A percentile compares a stretch with the other conserved stretches of the same genome.
These are phyloP conservation scores for Tiliacea citrago DNA, from an alignment of 2,888 invertebrate genomes.

Conservation along the genomic window DNA sequence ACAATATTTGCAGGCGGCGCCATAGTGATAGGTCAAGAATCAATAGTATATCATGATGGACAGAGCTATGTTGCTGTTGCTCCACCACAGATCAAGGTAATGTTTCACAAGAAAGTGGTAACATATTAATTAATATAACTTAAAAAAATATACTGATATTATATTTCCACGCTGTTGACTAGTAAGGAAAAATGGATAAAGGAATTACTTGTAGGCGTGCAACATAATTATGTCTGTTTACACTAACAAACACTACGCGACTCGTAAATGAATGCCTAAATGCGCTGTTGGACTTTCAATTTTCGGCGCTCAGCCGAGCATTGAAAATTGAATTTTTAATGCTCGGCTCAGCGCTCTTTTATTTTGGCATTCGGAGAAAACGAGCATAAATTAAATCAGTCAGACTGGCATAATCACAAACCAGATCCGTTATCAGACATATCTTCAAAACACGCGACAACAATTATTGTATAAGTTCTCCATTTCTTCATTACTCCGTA, in stretches of 20 bases:
- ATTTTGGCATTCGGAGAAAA: no score
- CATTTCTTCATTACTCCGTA: slow-evolving; percentile 2
- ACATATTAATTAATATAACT: not conserved
- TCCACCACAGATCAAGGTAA: slow-evolving; percentile 97
- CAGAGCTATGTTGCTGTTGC: slow-evolving; percentile 97
- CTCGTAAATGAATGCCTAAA: not conserved
- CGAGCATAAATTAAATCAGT: not conserved
- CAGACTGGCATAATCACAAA: not conserved
- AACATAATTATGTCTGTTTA: not conserved
- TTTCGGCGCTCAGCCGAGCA: no score
- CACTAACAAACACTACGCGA: not conserved
- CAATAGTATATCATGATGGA: slow-evolving; percentile 99
- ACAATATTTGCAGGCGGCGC: slow-evolving; percentile 92
- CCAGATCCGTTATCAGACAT: not conserved
- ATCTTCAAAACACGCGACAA: not conserved
- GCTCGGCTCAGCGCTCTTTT: no score
- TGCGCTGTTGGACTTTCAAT: not conserved
- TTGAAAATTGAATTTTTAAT: no score
- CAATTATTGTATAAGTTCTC: not conserved
- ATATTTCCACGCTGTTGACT: not conserved
- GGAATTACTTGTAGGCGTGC: not conserved
- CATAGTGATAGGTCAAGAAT: slow-evolving; percentile 99
- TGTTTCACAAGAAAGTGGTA: not conserved
- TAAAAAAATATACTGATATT: not conserved
- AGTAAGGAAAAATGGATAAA: not conserved